Conservation (phyloP, 2,888 invertebrate species). For the Erpobdella octoculata region DNA sequence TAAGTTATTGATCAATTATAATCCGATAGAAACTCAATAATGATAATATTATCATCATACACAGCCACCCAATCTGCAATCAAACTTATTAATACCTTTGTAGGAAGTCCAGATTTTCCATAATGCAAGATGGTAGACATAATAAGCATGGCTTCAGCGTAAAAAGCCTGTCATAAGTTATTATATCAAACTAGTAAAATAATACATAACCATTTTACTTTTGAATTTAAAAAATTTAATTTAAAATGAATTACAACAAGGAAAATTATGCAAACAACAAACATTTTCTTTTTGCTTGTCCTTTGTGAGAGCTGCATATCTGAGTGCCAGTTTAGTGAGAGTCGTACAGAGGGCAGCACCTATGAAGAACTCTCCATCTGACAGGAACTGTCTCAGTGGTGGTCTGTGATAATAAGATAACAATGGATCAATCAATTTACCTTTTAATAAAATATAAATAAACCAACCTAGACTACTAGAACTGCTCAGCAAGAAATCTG, state of each 20-base stretch:
- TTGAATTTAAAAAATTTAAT: background rate
- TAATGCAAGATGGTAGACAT: constrained; percentile 71
- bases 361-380: constrained; percentile 91
- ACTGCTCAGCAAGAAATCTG: too few relatives aligned
- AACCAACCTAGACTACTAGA: too few relatives aligned
- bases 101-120: constrained; percentile 63
- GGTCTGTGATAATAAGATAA: constrained; percentile 57
- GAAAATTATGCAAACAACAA: constrained; percentile 29
- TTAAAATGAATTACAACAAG: background rate
- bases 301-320: constrained; percentile 56
- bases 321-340: constrained; percentile 78
- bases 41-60: too few relatives aligned
- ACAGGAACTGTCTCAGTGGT: constrained; percentile 74
- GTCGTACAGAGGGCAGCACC: constrained; percentile 84
- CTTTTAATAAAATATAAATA: too few relatives aligned
- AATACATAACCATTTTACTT: background rate
- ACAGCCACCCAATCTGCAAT: too few relatives aligned
- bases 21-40: too few relatives aligned
- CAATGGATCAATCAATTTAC: too few relatives aligned
- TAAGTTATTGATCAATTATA: too few relatives aligned
- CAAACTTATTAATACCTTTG: too few relatives aligned
- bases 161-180: constrained; percentile 44
- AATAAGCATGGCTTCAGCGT: constrained; percentile 77
- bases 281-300: constrained; percentile 52
- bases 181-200: background rate